These are phyloP conservation scores for Ceyx margarethae DNA, from an alignment of 2,113 vertebrate species.

Conservation along the genomic window DNA sequence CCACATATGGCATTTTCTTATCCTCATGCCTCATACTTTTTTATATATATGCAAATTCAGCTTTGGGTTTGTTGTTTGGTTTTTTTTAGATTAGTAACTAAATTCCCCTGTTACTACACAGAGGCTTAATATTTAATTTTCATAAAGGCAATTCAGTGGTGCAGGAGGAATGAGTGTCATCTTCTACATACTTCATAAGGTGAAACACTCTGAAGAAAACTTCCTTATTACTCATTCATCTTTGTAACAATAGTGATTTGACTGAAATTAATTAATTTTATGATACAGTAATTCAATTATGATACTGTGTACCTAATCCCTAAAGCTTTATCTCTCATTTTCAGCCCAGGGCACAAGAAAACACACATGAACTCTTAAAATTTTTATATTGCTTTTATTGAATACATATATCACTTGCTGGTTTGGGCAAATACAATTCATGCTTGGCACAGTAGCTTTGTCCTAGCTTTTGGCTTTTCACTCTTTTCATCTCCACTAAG, in stretches of 20 bases:
- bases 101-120: background rate
- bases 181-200: background rate
- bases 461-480: background rate
- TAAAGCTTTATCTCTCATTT: background rate
- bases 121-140: background rate
- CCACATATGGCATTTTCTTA: background rate
- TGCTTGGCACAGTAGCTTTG: background rate
- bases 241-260: background rate
- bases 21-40: background rate
- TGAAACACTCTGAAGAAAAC: background rate
- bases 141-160: background rate
- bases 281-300: background rate
- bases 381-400: background rate
- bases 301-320: background rate
- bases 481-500: background rate
- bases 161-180: background rate
- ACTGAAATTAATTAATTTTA: background rate
- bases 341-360: background rate
- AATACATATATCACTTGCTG: background rate
- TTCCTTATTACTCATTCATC: background rate
- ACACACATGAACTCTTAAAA: background rate
- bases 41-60: background rate
- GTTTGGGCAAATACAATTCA: background rate
- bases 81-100: background rate
- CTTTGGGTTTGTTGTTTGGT: background rate